Percentiles rank a stretch among this genome's conserved stretches.
These are phyloP conservation scores for Autographa pulchrina DNA, from an alignment of 2,888 invertebrate genomes.

Conservation along the genomic window DNA sequence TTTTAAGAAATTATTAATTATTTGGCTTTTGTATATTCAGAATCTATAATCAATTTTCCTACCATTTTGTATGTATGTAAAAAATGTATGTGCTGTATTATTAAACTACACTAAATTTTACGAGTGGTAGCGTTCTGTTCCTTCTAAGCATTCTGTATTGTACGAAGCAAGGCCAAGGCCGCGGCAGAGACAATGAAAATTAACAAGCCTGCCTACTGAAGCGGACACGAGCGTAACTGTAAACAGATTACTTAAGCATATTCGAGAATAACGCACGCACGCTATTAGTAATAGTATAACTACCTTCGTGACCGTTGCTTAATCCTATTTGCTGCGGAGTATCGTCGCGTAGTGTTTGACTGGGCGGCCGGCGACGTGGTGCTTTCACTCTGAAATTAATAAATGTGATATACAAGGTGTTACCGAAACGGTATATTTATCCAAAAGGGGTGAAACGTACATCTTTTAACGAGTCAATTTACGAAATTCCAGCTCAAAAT, in stretches of 20 bases:
- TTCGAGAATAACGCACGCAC: not conserved
- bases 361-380: conserved; percentile 90
- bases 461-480: too few species aligned
- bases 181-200: conserved; percentile 35
- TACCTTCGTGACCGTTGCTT: conserved; percentile 86
- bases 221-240: conserved; percentile 36
- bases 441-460: too few species aligned
- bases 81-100: too few species aligned
- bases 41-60: too few species aligned
- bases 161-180: conserved; percentile 44
- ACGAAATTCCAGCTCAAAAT: too few species aligned
- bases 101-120: not conserved
- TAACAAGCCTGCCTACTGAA: conserved; percentile 32
- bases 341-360: conserved; percentile 86
- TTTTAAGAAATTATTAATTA: too few species aligned
- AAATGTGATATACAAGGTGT: not conserved
- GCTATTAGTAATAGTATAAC: not conserved
- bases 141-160: conserved; percentile 14
- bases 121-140: not conserved
- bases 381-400: conserved; percentile 84
- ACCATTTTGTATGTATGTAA: too few species aligned
- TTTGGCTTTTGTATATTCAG: too few species aligned
- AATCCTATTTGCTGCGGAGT: conserved; percentile 80
- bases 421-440: too few species aligned
- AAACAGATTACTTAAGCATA: conserved; percentile 2